Percentiles rank a stretch among this genome's conserved stretches.
These are phyloP conservation scores for Ariolimax columbianus DNA, from an alignment of 2,888 invertebrate genomes.

Conservation along the genomic window DNA sequence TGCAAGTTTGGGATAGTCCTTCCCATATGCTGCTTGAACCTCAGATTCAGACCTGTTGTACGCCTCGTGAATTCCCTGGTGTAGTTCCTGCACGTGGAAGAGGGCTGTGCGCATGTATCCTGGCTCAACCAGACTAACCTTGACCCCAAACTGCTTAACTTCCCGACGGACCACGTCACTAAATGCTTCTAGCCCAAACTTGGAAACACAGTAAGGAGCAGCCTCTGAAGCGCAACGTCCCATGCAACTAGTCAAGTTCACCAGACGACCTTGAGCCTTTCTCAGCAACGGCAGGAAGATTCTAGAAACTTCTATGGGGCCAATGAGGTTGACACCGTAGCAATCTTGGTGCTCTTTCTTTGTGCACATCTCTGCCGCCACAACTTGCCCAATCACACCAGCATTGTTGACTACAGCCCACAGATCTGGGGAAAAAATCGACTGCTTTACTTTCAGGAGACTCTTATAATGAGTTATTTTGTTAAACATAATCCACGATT, in stretches of 20 bases:
- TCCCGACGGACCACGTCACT: constrained; percentile 27
- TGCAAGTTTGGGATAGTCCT: background rate
- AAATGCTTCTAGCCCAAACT: constrained; percentile 34
- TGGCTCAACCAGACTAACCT: constrained; percentile 33
- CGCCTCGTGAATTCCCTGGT: background rate
- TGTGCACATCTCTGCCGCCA: constrained; percentile 35
- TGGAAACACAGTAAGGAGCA: constrained; percentile 28
- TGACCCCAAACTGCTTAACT: constrained; percentile 21
- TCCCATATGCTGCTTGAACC: constrained; percentile 24
- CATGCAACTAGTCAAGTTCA: constrained; percentile 44
- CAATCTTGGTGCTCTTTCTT: constrained; percentile 26
- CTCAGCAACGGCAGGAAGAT: constrained; percentile 48
- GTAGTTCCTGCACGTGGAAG: background rate
- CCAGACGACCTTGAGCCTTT: constrained; percentile 44
- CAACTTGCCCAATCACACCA: constrained; percentile 24
- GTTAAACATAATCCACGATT: too few relatives aligned
- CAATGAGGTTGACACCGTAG: constrained; percentile 43
- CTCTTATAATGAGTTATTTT: too few relatives aligned
- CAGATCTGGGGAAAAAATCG: constrained; percentile 31
- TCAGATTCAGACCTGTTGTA: background rate
- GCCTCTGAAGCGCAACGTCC: constrained; percentile 24
- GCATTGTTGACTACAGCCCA: constrained; percentile 52
- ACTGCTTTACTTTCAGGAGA: too few relatives aligned
- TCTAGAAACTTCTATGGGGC: constrained; percentile 37
- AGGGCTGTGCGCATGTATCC: constrained; percentile 12